Evolutionary conservation across 2,888 invertebrate genomes (phyloP).

Genomic region (Mayetiola destructor): DNA sequence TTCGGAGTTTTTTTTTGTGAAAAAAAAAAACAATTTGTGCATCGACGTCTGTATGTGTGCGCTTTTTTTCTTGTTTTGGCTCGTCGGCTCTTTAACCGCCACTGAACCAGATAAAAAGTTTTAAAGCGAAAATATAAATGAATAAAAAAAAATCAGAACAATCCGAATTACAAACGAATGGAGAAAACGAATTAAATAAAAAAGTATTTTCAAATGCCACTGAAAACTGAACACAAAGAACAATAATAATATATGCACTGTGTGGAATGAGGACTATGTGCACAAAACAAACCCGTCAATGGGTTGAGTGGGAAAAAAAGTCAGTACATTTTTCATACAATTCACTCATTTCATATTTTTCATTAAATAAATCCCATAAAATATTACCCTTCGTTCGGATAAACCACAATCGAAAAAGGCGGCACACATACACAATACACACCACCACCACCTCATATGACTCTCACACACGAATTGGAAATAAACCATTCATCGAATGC

Average conservation of each 20-base stretch:
- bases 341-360: slow-evolving; percentile 1
- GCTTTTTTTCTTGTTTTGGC: neutral
- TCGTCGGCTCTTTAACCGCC: neutral
- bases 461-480: neutral
- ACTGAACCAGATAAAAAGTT: slow-evolving; percentile 1
- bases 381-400: neutral
- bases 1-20: neutral
- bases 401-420: neutral
- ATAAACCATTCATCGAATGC: neutral
- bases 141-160: too few species aligned
- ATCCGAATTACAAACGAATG: too few species aligned
- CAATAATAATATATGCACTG: too few species aligned
- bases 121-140: neutral
- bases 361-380: slow-evolving; percentile 1
- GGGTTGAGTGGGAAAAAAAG: too few species aligned
- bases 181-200: too few species aligned
- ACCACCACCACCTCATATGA: neutral
- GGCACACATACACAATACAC: neutral
- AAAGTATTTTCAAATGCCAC: too few species aligned
- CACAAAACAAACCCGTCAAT: too few species aligned
- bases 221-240: too few species aligned
- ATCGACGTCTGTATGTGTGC: neutral
- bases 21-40: too few species aligned
- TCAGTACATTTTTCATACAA: neutral
- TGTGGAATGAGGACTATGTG: too few species aligned